Evolutionary conservation across 2,888 invertebrate genomes (phyloP), one percentile per base, ranked within the genome.

Genomic region (Bellardia pandia): DNA sequence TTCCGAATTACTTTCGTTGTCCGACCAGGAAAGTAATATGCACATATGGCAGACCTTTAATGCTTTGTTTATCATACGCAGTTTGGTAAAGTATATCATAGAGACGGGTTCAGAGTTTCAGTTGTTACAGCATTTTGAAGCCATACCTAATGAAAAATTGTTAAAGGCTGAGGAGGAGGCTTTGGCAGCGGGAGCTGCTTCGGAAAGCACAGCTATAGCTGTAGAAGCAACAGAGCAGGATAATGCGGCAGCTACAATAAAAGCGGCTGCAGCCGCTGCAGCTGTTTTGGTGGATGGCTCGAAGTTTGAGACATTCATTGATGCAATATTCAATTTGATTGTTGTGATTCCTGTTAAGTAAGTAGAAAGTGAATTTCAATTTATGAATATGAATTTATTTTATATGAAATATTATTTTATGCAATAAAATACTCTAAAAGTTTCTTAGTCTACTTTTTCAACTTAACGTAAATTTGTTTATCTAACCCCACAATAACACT

Each of bases 21-120:
- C 97, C 7, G 97, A 97, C 91, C 97, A 97, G 92, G 97, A 98
- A 92, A 95, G 95, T 92, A 94, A 95, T 40, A 94, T 95, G 94
- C 93, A 98, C 90, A 96, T 97, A 75, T 99, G 98, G 98, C 99
- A 99, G 93, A 96, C 98, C 0, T 98, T 97, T 94, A 99, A 99
- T 94, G 97, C 98, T 0, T 94, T 99, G 69, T 98, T 98, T 91
- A 97, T 98, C 40, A 96, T 99, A 84, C 95, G 99, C 90, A 97
- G 95, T 89, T 95, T 97, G 88, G 94, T 96, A 85, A 99, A 99
- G 93, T 99, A 98, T 92, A 94, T 99, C 58, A 96, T 98, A 14
- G 98, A 99, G 93, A 97, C 97, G 90, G 96, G 98, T 14, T 97
- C 97, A 0, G 99, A 99, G 93, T 97, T 97, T 89, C 97, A 98